Percentiles rank a stretch among this genome's conserved stretches.
phyloP scores from a whole-genome alignment of 2,888 invertebrate species.

The Thereva unica region DNA sequence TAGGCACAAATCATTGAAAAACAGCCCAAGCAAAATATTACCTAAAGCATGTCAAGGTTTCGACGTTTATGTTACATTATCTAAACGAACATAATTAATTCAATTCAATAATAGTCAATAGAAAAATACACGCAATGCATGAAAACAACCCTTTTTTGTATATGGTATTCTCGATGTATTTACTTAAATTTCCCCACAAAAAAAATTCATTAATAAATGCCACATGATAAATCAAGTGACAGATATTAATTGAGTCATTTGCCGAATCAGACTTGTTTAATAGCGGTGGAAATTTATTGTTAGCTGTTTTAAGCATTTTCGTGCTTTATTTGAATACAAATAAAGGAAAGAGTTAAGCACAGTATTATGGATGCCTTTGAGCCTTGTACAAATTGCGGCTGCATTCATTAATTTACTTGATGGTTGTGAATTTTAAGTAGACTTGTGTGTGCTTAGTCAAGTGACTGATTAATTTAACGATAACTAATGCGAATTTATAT shows the following conservation, averaged over 20 bases:
- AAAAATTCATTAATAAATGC: not conserved
- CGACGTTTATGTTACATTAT: too few relatives aligned
- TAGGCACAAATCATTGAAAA: too few relatives aligned
- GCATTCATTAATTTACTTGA: too few relatives aligned
- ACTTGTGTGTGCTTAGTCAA: too few relatives aligned
- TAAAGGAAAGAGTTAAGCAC: not conserved
- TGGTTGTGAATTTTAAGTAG: too few relatives aligned
- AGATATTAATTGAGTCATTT: conserved; percentile 60
- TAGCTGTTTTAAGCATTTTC: not conserved
- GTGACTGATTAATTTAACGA: too few relatives aligned
- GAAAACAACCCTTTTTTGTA: not conserved
- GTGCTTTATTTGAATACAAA: not conserved
- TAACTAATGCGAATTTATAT: too few relatives aligned
- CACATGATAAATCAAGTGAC: conserved; percentile 57
- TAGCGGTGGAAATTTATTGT: conserved; percentile 16
- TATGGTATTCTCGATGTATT: not conserved
- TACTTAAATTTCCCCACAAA: conserved; percentile 14
- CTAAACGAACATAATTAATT: too few relatives aligned
- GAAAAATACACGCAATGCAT: not conserved
- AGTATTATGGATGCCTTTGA: too few relatives aligned
- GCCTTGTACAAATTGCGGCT: too few relatives aligned
- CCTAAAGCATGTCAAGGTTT: too few relatives aligned
- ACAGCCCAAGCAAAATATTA: too few relatives aligned
- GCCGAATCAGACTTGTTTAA: conserved; percentile 30
- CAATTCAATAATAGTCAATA: not conserved